Evolutionary conservation across 2,888 invertebrate species (phyloP).

Genomic region (Eupelmus urozonus): DNA sequence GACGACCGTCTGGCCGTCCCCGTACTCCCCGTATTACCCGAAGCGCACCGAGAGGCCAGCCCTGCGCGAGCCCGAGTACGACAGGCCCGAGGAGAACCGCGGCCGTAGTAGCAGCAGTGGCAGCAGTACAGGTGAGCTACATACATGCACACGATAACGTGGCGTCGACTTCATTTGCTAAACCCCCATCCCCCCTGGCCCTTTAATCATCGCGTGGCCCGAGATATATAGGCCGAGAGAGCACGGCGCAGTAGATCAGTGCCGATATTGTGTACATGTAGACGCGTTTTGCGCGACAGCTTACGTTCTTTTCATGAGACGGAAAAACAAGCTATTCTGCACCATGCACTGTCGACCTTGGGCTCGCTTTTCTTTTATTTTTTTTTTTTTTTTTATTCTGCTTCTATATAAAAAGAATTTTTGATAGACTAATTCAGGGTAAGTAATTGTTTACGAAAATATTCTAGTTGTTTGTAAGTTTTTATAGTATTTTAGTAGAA

Average conservation of each 20-base stretch:
- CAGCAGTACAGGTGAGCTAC: constrained; percentile 55
- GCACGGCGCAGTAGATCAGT: constrained; percentile 48
- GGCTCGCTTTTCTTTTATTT: constrained; percentile 31
- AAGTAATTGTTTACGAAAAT: no score
- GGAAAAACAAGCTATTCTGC: constrained; percentile 70
- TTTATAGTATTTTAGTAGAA: no score
- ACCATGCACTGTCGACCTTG: constrained; percentile 71
- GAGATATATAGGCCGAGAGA: constrained; percentile 39
- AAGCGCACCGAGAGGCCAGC: constrained; percentile 75
- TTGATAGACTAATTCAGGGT: no score
- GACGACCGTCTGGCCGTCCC: constrained; percentile 74
- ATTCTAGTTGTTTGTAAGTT: no score
- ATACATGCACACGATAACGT: constrained; percentile 34
- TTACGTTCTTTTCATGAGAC: not conserved
- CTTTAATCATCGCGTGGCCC: constrained; percentile 34
- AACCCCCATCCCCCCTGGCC: constrained; percentile 46
- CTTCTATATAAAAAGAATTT: not conserved
- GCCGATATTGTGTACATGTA: not conserved
- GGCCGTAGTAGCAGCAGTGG: constrained; percentile 53
- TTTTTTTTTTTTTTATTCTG: not conserved
- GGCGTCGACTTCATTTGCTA: not conserved
- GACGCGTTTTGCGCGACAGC: not conserved
- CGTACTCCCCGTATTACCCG: constrained; percentile 74
- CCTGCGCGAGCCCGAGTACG: constrained; percentile 72
- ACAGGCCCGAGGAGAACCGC: constrained; percentile 72